Evolutionary conservation across 2,113 vertebrate species (phyloP), one percentile per base, ranked within the genome.

Genomic region (Lethenteron reissneri): DNA sequence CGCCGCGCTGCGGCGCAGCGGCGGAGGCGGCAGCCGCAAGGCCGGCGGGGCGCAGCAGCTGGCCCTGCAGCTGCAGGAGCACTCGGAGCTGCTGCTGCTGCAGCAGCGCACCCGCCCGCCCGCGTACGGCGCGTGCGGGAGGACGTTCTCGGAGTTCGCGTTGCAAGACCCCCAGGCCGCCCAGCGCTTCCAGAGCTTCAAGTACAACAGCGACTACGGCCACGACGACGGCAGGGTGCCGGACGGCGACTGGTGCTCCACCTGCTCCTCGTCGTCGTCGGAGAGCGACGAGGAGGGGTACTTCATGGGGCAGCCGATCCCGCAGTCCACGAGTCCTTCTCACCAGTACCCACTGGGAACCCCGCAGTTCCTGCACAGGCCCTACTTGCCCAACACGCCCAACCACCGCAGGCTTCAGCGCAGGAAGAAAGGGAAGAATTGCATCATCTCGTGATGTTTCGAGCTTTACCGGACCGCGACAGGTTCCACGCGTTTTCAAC

Each of bases 391-490:
- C 81, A 78, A 84, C 85, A 78, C 87, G 87, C 74, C 81, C 89
- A 58, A 85, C 83, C 79, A 85, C 83, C 0, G 77, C 90, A 73
- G 78, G 84, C 1, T 80, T 83, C 77, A 81, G 90, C 69, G 90
- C 77, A 87, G 90, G 76, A 84, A 91, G 74, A 97, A 96, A 83
- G 95, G 90, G 87, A 99, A 99, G 82, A 99, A 99, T 84, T 99
- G 94, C 76, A 89, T 88, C 60, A 91, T 99, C 76, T 96, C 94
- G 10, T 99, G 89, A 87, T 78, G 77, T 64, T 72, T 71, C 8
- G 41, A 41, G 41, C 41, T 41, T 41, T 41, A 41, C 41, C 41
- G 41, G 41, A 74, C 2, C 74, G 41, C 74, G 72, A 71, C 70
- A 69, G 74, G 77, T 70, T 71, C 76, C 74, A 57, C 73, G 78